Evolutionary conservation across 2,888 invertebrate species (phyloP).

Genomic region (Ophioninae sp.): DNA sequence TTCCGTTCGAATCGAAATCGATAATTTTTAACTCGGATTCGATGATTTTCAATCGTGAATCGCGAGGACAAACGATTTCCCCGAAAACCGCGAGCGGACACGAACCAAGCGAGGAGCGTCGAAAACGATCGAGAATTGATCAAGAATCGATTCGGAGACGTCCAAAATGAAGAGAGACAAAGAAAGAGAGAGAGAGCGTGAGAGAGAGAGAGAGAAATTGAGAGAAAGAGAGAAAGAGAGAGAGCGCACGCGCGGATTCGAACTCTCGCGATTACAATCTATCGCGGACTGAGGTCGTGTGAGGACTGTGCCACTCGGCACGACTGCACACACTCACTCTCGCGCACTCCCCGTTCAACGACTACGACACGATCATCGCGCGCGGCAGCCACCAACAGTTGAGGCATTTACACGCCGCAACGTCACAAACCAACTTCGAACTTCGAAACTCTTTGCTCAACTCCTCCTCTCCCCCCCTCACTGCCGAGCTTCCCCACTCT

Average conservation of each 20-base stretch:
- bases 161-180: no score
- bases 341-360: conserved; percentile 50
- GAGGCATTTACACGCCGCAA: conserved; percentile 52
- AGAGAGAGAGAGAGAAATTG: no score
- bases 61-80: not conserved
- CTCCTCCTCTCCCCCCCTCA: conserved; percentile 29
- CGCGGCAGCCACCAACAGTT: conserved; percentile 55
- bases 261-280: conserved; percentile 75
- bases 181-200: conserved; percentile 12
- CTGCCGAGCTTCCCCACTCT: conserved; percentile 32
- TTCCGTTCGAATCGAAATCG: not conserved
- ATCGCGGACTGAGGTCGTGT: conserved; percentile 79
- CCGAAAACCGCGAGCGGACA: not conserved
- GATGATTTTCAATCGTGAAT: not conserved
- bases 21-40: not conserved
- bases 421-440: conserved; percentile 53
- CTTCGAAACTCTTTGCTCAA: conserved; percentile 54
- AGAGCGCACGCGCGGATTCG: conserved; percentile 65
- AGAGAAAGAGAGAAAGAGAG: no score
- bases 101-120: not conserved
- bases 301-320: conserved; percentile 77
- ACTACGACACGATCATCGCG: conserved; percentile 36
- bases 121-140: conserved; percentile 10
- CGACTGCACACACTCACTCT: conserved; percentile 62
- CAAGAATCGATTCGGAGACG: conserved; percentile 61